Conservation (phyloP, 2,888 invertebrate species). For the Heteromurus nitidus region DNA sequence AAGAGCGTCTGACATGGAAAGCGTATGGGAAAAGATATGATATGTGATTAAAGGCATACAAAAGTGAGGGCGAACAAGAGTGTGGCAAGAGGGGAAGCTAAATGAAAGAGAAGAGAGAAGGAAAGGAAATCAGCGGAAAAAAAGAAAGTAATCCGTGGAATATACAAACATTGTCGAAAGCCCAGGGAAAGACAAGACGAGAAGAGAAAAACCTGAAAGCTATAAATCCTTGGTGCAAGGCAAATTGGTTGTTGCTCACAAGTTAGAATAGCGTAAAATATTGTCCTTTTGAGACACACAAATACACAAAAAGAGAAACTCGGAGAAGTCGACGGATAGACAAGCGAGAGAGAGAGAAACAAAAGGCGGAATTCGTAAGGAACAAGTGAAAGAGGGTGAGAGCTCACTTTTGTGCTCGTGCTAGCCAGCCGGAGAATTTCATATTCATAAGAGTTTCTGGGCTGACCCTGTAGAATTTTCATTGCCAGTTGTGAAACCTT, state of each 20-base stretch:
- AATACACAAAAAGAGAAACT: conserved; percentile 33
- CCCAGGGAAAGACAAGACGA: conserved; percentile 10
- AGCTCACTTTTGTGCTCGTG: no score
- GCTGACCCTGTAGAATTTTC: conserved; percentile 43
- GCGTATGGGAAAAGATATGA: background rate
- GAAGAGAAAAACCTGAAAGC: conserved; percentile 43
- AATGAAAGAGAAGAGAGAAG: background rate
- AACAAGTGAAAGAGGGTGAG: background rate
- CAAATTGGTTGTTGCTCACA: conserved; percentile 63
- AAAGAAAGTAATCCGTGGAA: conserved; percentile 46
- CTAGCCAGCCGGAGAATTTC: conserved; percentile 1
- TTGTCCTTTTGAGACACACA: conserved; percentile 60
- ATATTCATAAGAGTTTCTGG: conserved; percentile 24
- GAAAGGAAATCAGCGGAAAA: conserved; percentile 41
- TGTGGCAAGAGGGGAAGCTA: background rate
- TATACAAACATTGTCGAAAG: conserved; percentile 31
- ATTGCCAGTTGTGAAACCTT: conserved; percentile 38
- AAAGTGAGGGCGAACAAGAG: background rate
- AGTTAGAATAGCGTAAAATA: conserved; percentile 58
- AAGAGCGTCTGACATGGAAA: background rate
- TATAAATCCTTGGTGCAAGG: conserved; percentile 58
- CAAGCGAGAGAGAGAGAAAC: background rate
- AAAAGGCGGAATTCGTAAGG: background rate
- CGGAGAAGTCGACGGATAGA: conserved; percentile 9
- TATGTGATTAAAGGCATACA: background rate